Base-by-base conservation (phyloP, 2,113 vertebrate genomes). In the Dissostichus mawsoni region DNA sequence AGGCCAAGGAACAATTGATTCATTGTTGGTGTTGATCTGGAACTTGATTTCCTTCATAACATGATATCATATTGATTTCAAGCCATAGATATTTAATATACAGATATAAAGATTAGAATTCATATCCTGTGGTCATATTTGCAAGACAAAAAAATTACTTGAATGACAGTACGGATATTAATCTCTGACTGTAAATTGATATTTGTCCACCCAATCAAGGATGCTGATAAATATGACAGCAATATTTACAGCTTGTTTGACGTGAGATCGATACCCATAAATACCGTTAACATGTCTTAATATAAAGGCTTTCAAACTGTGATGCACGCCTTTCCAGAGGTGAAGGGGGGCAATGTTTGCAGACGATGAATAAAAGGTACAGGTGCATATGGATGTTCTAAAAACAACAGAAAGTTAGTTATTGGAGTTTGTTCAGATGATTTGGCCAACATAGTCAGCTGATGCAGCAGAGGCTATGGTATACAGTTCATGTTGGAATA, bases 31-130 rank as follows among this genome's bases (percentile, higher is more conserved):
- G 9, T 47, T 45, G 47, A 74, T 59, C 47, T 67, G 55, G 33
- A 68, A 61, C 20, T 44, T 1, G 12, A 59, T 67, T 67, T 73
- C 17, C n/a, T 29, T 10, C 45, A 56, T 58, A 45, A 61, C n/a
- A 61, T 59, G 29, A 52, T 61, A 16, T 57, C 51, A 57, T 48
- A 71, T 51, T 45, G 52, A 80, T 73, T 59, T 51, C 14, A 51
- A 58, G 29, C 25, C 11, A n/a, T 66, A 80, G 11, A 29, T 41
- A 29, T 58, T 20, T 45, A 29, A 52, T 68, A 17, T 36, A n/a
- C 11, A 41, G n/a, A 50, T 57, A 20, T 1, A 57, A 3, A 69
- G 25, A 58, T 66, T 16, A 44, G 8, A 68, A 61, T 74, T 2
- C 1, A 71, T 64, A 14, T 72, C 16, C 13, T 14, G 5, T 29